phyloP scores from a whole-genome alignment of 2,113 vertebrate species.

The Delphinus delphis region DNA sequence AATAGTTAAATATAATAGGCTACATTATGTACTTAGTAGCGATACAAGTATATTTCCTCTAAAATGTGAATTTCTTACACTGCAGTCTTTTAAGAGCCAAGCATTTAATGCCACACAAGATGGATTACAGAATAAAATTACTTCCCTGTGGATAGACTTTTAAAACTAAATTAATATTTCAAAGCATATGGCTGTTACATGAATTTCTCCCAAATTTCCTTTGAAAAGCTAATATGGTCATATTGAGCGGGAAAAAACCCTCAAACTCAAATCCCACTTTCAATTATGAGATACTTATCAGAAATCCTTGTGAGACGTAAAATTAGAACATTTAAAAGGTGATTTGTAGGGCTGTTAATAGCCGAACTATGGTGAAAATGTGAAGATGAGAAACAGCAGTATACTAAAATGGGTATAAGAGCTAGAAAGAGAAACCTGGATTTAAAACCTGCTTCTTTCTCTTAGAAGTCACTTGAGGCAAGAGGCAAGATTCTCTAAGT shows the following conservation, averaged over 20 bases:
- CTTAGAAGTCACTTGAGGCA: not conserved
- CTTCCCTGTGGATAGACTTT: not conserved
- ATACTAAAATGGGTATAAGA: not conserved
- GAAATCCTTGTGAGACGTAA: not conserved
- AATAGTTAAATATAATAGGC: not conserved
- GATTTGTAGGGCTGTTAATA: not conserved
- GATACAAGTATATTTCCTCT: not conserved
- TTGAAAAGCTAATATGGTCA: not conserved
- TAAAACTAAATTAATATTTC: slow-evolving; percentile 1
- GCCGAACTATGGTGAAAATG: not conserved
- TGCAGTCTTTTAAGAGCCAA: not conserved
- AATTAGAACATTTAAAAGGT: not conserved
- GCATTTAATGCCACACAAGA: not conserved
- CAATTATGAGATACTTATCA: not conserved
- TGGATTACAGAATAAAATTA: not conserved
- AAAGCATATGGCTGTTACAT: not conserved
- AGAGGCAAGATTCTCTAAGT: not conserved
- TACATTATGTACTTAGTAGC: not conserved
- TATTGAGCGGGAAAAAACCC: not conserved
- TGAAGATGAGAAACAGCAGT: not conserved
- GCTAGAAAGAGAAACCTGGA: not conserved
- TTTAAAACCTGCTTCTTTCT: not conserved
- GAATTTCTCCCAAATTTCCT: not conserved
- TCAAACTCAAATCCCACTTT: not conserved
- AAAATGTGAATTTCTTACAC: not conserved